These are phyloP conservation scores for Thysanoteuthis rhombus DNA, from an alignment of 2,888 invertebrate species.

Conservation along the genomic window DNA sequence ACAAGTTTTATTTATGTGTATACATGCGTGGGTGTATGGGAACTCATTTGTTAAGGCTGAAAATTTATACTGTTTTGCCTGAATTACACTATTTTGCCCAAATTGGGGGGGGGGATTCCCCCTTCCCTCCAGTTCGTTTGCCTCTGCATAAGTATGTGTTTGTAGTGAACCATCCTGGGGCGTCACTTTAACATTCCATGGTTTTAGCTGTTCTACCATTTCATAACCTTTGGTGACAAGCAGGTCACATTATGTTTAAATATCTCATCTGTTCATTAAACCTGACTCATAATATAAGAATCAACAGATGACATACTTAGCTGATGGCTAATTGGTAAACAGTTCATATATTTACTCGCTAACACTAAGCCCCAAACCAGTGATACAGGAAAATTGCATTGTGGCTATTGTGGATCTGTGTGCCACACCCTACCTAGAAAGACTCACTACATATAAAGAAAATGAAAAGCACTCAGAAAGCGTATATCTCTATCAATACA, in stretches of 20 bases:
- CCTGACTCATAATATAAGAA: not conserved
- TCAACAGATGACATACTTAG: not conserved
- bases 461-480: too few relatives aligned
- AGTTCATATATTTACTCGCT: not conserved
- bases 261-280: not conserved
- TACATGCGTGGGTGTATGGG: too few relatives aligned
- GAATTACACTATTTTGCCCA: too few relatives aligned
- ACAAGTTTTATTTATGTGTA: too few relatives aligned
- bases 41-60: too few relatives aligned
- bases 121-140: not conserved
- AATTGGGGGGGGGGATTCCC: too few relatives aligned
- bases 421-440: not conserved
- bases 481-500: too few relatives aligned
- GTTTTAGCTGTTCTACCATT: not conserved
- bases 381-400: not conserved
- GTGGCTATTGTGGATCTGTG: not conserved
- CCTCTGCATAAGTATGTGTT: not conserved
- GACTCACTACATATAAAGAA: not conserved
- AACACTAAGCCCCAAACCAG: not conserved
- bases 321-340: not conserved
- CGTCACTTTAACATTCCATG: not conserved
- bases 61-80: too few relatives aligned
- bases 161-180: not conserved
- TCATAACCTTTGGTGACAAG: not conserved
- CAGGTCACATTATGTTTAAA: not conserved